phyloP scores from a whole-genome alignment of 2,113 vertebrate genomes.

The Oreocharis arfaki region DNA sequence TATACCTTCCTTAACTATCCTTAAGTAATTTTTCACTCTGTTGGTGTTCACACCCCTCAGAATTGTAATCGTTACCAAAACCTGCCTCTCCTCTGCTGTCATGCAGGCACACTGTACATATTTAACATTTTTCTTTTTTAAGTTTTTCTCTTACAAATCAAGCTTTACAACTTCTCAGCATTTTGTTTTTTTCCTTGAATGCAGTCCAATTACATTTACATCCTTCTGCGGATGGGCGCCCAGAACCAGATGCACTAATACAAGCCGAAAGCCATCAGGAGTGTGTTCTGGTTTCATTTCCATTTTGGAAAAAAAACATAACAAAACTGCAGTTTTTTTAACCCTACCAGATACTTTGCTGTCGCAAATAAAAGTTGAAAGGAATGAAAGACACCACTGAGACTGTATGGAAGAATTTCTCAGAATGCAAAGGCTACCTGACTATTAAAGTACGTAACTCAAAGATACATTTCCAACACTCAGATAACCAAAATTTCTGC shows the following conservation, averaged over 20 bases:
- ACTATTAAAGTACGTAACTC: background rate
- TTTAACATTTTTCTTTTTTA: background rate
- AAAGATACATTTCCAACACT: background rate
- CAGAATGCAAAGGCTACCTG: background rate
- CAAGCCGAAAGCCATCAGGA: background rate
- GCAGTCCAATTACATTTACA: background rate
- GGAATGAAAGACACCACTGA: background rate
- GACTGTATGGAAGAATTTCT: background rate
- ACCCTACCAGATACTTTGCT: background rate
- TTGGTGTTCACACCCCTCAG: background rate
- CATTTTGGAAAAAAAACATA: slow-evolving; percentile 23
- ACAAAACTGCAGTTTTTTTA: background rate
- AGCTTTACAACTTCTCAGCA: background rate
- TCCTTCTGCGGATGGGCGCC: background rate
- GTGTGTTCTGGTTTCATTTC: slow-evolving; percentile 2
- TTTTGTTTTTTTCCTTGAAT: background rate
- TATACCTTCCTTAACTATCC: background rate
- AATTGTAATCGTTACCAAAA: background rate
- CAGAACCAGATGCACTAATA: slow-evolving; percentile 28
- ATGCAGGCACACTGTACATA: background rate
- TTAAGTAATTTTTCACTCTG: background rate
- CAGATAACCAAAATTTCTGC: background rate
- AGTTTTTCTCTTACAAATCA: slow-evolving; percentile 8
- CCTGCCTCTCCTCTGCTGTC: background rate
- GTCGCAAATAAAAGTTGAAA: background rate